A percentile compares a stretch with the other conserved stretches of the same genome.
phyloP scores from a whole-genome alignment of 2,888 invertebrate genomes.

The Gymnoscelis rufifasciata region DNA sequence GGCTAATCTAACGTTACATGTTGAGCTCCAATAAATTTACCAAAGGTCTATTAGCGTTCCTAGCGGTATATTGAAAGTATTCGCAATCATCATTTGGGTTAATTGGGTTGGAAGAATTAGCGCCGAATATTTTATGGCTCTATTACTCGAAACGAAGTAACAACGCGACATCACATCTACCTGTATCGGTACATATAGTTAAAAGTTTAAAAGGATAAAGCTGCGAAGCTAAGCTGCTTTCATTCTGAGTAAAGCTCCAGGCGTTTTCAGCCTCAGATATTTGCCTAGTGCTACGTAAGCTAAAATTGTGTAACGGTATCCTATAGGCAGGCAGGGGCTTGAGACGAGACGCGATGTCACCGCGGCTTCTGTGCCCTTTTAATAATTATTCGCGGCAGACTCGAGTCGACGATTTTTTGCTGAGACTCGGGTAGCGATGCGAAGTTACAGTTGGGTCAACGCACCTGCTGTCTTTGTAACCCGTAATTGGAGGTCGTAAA shows the following conservation, averaged over 20 bases:
- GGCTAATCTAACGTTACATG: background rate
- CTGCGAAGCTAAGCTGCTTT: background rate
- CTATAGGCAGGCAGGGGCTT: conserved; percentile 26
- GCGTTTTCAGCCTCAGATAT: conserved; percentile 3
- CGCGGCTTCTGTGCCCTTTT: conserved; percentile 52
- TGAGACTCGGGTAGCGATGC: conserved; percentile 43
- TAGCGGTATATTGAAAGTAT: conserved; percentile 21
- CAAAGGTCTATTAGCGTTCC: conserved; percentile 22
- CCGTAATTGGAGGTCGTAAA: conserved; percentile 32
- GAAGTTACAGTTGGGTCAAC: conserved; percentile 34
- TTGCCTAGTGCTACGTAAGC: conserved; percentile 1
- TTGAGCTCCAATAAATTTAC: conserved; percentile 4
- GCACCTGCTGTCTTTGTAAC: conserved; percentile 27
- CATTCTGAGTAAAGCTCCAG: background rate
- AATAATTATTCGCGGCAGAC: conserved; percentile 58
- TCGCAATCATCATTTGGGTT: conserved; percentile 33
- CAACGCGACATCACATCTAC: too few relatives aligned
- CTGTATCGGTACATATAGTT: too few relatives aligned
- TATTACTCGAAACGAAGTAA: background rate
- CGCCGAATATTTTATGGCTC: conserved; percentile 10
- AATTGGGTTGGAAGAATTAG: conserved; percentile 20
- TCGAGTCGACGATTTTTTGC: conserved; percentile 59
- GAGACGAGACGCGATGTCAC: conserved; percentile 63
- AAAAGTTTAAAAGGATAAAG: too few relatives aligned
- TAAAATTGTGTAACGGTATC: conserved; percentile 24